phyloP scores from a whole-genome alignment of 1,140 invertebrate genomes.

The Mizuhopecten yessoensis region DNA sequence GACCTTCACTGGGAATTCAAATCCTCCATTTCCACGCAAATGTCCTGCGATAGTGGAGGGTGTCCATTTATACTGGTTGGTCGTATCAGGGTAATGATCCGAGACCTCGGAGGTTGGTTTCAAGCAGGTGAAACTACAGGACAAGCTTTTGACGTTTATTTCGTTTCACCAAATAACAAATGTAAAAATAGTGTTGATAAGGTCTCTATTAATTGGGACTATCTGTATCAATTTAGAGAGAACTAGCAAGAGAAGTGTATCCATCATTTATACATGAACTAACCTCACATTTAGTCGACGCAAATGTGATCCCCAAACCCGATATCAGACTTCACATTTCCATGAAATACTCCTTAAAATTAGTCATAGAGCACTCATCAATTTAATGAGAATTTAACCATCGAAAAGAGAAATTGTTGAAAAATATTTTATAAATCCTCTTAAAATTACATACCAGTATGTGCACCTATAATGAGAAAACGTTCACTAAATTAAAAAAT shows the following conservation, averaged over 20 bases:
- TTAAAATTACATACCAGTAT: no score
- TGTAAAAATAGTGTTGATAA: background rate
- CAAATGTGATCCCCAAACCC: background rate
- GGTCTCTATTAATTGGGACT: constrained; percentile 20
- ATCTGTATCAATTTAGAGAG: constrained; percentile 38
- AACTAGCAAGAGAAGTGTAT: constrained; percentile 27
- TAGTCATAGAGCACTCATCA: constrained; percentile 14
- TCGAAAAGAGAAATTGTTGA: background rate
- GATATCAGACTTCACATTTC: constrained; percentile 26
- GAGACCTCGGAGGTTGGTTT: background rate
- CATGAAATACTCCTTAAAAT: constrained; percentile 39
- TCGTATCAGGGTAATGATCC: constrained; percentile 32
- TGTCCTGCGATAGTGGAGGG: constrained; percentile 29
- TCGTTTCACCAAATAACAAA: constrained; percentile 32
- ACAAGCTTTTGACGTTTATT: constrained; percentile 33
- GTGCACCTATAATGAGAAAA: no score
- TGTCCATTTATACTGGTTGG: background rate
- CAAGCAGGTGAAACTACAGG: constrained; percentile 25
- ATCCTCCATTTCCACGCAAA: background rate
- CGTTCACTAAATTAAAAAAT: no score
- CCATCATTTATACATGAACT: constrained; percentile 25
- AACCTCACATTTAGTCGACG: constrained; percentile 23
- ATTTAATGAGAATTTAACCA: background rate
- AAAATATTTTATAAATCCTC: background rate
- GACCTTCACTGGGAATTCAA: constrained; percentile 25